Evolutionary conservation across 2,888 invertebrate genomes (phyloP).

Genomic region (Pterostichus niger): DNA sequence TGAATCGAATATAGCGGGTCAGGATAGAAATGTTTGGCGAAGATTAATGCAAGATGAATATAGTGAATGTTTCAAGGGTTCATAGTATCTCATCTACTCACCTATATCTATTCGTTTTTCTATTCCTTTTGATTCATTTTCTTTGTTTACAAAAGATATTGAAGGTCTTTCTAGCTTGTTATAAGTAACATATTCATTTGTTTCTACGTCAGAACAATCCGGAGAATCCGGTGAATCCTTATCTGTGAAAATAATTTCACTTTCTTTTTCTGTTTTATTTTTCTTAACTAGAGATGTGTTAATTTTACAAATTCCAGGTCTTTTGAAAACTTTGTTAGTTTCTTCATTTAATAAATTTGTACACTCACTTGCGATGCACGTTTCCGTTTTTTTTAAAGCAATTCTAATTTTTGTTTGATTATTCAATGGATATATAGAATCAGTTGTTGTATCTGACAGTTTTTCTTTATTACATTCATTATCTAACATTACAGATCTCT

Average conservation of each 20-base stretch:
- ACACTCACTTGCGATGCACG: background rate
- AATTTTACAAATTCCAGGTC: background rate
- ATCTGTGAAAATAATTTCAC: background rate
- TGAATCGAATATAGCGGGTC: too few relatives aligned
- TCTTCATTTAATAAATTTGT: conserved; percentile 16
- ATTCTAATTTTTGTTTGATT: too few relatives aligned
- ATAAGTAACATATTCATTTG: conserved; percentile 37
- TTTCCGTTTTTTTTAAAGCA: too few relatives aligned
- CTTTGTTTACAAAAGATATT: background rate
- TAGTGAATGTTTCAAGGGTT: too few relatives aligned
- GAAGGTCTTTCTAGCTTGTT: conserved; percentile 13
- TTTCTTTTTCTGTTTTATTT: background rate
- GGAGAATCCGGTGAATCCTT: background rate
- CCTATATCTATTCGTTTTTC: conserved; percentile 17
- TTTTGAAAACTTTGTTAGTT: conserved; percentile 39
- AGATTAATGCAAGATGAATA: background rate
- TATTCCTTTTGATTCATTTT: background rate
- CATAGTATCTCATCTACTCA: background rate
- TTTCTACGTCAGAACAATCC: background rate
- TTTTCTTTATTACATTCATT: too few relatives aligned
- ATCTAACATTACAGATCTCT: too few relatives aligned
- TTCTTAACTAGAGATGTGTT: too few relatives aligned
- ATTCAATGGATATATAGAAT: too few relatives aligned
- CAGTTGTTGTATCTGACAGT: too few relatives aligned
- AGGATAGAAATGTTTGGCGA: background rate